Evolutionary conservation across 2,113 vertebrate species (phyloP), one percentile per base, ranked within the genome.

Genomic region (Notarius quadriscutis): DNA sequence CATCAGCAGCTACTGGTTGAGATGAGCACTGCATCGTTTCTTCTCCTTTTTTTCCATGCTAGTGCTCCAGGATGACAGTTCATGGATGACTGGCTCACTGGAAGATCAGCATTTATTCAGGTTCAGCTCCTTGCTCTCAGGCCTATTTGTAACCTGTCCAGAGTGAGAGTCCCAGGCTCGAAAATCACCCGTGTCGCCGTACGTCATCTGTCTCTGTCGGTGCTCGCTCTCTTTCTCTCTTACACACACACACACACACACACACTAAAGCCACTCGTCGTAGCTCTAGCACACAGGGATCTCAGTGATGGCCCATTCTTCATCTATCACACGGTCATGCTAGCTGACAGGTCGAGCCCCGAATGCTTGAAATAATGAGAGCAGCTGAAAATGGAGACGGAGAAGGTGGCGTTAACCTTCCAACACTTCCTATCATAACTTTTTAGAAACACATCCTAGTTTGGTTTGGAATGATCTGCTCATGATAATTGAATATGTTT

Each of bases 61-160:
- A 22, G 83, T 4, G 14, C 87, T 86, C 86, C 87, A 90, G 91
- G 89, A 89, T 93, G 94, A 94, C 94, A 94, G 92, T 93, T 93
- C 92, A 92, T 89, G 92, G 92, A 93, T 94, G 93, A 94, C 93
- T 89, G 91, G 90, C 93, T 93, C 93, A 92, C 88, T 92, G 89
- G 92, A 94, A 92, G 91, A 93, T 93, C 92, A 93, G 94, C 92
- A 94, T 94, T 93, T 94, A 93, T 94, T 94, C 94, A 88, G 91
- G 90, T 92, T 93, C 93, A 92, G 92, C 93, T 93, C 91, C 91
- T 93, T 90, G 89, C 90, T 91, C 92, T 94, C 93, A 88, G 90
- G 92, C 93, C 94, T 94, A 95, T 95, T 95, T 95, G 95, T 96
- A 95, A 95, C 93, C 93, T 94, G 93, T 95, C 95, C 93, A 90